Base-by-base conservation (phyloP, 30 jellyfish, hydroid and myxozoan genomes). In the Hydra vulgaris region DNA sequence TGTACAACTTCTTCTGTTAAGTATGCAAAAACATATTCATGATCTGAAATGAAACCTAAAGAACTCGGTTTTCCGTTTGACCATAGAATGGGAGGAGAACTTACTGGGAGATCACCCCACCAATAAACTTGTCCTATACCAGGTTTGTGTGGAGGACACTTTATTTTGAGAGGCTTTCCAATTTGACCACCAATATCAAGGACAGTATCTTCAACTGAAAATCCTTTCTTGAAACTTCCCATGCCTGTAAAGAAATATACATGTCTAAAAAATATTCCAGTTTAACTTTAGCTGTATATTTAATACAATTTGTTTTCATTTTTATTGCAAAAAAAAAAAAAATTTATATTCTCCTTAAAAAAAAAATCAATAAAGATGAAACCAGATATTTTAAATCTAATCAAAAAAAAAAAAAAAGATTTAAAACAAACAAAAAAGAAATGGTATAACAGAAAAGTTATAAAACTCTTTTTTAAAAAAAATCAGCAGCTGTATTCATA, bases 101-200 rank as follows among this genome's bases (percentile, higher is more conserved):
- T 1, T 52, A 7, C 66, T 15, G 77, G 77, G 26, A 78, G 17
- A 78, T 53, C 85, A 27, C 85, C 85, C 85, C 85, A 78, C 61
- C 20, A 78, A 61, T 78, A 78, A 1, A 78, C 54, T 78, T 78
- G 85, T 21, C 85, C 85, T 16, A 15, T 17, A 8, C 85, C 85
- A 27, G 52, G 80, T 15, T 19, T 54, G 54, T 78, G 85, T 53
- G 77, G 77, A 7, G 85, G 85, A 25, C 85, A 78, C 15, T 20
- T 23, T 18, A 78, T 78, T 0, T 16, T 17, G 1, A 78, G 66
- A 54, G 85, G 85, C 24, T 55, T 69, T 27, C 85, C 85, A 15
- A 78, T 19, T 20, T 27, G 55, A 12, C 61, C 85, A 18, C 0
- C 26, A 15, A 27, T 27, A 25, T 15, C 78, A 27, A 17, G 52